These are phyloP conservation scores for Metaphire vulgaris DNA, from an alignment of 1,140 invertebrate genomes.

Conservation along the genomic window DNA sequence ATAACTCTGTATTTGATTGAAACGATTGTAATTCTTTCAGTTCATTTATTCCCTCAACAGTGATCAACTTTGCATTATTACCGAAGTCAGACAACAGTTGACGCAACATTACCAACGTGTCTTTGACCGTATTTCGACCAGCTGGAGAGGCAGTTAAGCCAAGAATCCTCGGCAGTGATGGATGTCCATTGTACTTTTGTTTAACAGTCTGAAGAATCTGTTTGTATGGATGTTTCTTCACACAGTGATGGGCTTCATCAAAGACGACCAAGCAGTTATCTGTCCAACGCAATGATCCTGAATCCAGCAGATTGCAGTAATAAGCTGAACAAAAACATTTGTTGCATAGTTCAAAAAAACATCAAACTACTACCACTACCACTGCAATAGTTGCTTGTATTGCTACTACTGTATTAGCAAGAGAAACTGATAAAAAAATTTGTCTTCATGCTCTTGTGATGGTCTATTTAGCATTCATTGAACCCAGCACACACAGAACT, in stretches of 20 bases:
- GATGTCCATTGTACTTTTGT: neutral
- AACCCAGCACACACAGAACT: too few relatives aligned
- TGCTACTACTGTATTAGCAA: too few relatives aligned
- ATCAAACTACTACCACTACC: too few relatives aligned
- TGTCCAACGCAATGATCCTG: slow-evolving; percentile 37
- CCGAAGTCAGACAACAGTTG: slow-evolving; percentile 37
- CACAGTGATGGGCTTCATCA: slow-evolving; percentile 47
- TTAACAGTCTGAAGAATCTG: slow-evolving; percentile 33
- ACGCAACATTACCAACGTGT: slow-evolving; percentile 37
- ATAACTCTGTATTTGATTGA: neutral
- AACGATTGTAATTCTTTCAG: neutral
- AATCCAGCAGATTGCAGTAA: slow-evolving; percentile 38
- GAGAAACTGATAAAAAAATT: too few relatives aligned
- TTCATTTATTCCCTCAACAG: neutral
- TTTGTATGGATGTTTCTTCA: slow-evolving; percentile 42
- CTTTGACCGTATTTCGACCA: slow-evolving; percentile 35
- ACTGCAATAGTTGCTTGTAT: too few relatives aligned
- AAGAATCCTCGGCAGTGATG: slow-evolving; percentile 36
- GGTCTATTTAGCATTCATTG: too few relatives aligned
- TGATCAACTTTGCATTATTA: neutral
- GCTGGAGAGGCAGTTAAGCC: slow-evolving; percentile 47
- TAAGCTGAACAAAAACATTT: slow-evolving; percentile 36
- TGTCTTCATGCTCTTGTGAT: too few relatives aligned
- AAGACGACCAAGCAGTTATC: slow-evolving; percentile 42
- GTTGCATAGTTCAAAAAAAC: neutral